These are phyloP conservation scores for Sturmia bella DNA, from an alignment of 2,888 invertebrate species.

Conservation along the genomic window DNA sequence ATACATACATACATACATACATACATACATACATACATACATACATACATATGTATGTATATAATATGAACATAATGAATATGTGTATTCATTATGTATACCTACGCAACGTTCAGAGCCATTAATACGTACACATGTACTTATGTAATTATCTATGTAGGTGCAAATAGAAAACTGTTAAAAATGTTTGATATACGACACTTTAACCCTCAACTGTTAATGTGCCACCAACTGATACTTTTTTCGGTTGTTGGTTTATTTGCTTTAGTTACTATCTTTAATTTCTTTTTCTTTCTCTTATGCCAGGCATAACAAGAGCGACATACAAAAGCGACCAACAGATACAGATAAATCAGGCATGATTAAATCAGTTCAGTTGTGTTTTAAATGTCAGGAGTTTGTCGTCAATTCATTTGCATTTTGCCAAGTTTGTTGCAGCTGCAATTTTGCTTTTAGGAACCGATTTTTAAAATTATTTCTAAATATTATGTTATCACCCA, in stretches of 20 bases:
- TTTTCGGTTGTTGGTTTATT: slow-evolving; percentile 39
- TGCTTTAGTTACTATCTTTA: slow-evolving; percentile 35
- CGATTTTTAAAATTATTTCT: no score
- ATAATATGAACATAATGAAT: not conserved
- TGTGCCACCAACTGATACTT: slow-evolving; percentile 25
- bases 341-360: slow-evolving; percentile 24
- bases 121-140: not conserved
- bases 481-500: no score
- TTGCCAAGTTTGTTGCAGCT: no score
- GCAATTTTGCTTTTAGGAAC: no score
- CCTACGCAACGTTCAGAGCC: not conserved
- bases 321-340: slow-evolving; percentile 9
- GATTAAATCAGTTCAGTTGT: no score
- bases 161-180: slow-evolving; percentile 2
- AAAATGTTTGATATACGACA: slow-evolving; percentile 26
- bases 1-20: no score
- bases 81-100: no score
- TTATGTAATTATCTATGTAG: no score
- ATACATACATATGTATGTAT: not conserved
- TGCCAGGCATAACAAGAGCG: slow-evolving; percentile 40
- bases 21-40: not conserved
- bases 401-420: no score
- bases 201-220: slow-evolving; percentile 31
- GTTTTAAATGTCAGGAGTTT: no score
- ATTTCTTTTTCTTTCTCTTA: slow-evolving; percentile 40